Evolutionary conservation across 2,888 invertebrate species (phyloP), one percentile per base, ranked within the genome.

Genomic region (Pseudococcus jackbeardsleyi): DNA sequence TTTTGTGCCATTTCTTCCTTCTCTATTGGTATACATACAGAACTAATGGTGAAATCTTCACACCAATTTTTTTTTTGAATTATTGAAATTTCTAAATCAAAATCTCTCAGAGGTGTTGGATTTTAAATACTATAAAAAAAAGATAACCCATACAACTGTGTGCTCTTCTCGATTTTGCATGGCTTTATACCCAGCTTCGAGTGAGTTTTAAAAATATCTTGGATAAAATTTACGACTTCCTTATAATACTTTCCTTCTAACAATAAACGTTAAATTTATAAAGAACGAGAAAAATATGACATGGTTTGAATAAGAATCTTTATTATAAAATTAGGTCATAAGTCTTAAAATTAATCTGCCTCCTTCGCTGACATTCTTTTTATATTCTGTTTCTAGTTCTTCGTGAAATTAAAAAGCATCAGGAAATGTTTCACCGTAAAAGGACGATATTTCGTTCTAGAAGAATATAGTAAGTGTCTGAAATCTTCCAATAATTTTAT

Each of bases 351-450:
- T 9, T 33, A 33, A 72, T 33, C 2, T 68, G 5, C 5, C 19
- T 46, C n/a, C 48, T 26, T 8, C n/a, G 7, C 33, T 85, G n/a
- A 84, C 8, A 33, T 17, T 59, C 3, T 17, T 85, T 39, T 42
- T 46, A 19, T 54, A 19, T 77, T 89, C 89, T 91, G 90, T 91
- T 96, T 97, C 91, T 96, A 99, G 99, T 99, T 99, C 94, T 99
- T 99, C 94, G 98, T 99, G 92, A 96, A 98, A 92, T 95, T 99
- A 93, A 97, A 97, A 93, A 98, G 99, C 93, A 99, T 99, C 93
- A 95, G 98, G 93, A 99, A 99, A 93, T 99, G 99, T 94, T 99
- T 99, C 94, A 99, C 99, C 89, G 98, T 98, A 93, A 99, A 98
- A 93, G 99, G 99, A 92, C 98, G 98, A 92, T 96, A 99, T 93